phyloP scores from a whole-genome alignment of 2,113 vertebrate genomes.

The Cervus canadensis region DNA sequence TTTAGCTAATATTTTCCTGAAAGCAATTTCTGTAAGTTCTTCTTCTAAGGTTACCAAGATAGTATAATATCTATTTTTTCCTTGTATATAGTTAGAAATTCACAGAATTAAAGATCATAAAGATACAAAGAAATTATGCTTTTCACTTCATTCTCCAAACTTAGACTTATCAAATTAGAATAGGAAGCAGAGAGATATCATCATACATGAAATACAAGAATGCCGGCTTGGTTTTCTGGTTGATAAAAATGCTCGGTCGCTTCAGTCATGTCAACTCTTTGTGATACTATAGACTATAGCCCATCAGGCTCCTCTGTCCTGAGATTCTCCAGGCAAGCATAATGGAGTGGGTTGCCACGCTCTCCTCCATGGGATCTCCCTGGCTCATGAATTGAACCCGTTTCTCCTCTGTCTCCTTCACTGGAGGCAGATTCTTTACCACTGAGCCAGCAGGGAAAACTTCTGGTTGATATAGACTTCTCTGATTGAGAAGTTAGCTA shows the following conservation, averaged over 20 bases:
- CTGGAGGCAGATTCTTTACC: neutral
- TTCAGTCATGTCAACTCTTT: neutral
- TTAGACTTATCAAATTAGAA: neutral
- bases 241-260: neutral
- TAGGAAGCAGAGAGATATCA: neutral
- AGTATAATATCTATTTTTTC: neutral
- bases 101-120: neutral
- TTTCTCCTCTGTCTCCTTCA: neutral
- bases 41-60: neutral
- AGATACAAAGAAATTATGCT: neutral
- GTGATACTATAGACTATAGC: neutral
- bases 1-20: neutral
- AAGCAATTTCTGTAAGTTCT: slow-evolving; percentile 8
- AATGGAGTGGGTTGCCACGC: neutral
- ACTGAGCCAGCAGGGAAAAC: neutral
- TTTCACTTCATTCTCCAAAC: neutral
- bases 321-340: neutral
- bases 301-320: neutral
- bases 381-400: neutral
- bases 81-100: neutral
- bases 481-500: neutral
- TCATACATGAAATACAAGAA: neutral
- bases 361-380: neutral
- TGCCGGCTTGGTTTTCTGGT: neutral
- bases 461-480: neutral